A percentile compares a stretch with the other conserved stretches of the same genome.
Evolutionary conservation across 1,140 invertebrate genomes (phyloP).

Genomic region (Catajapyx aquilonaris): DNA sequence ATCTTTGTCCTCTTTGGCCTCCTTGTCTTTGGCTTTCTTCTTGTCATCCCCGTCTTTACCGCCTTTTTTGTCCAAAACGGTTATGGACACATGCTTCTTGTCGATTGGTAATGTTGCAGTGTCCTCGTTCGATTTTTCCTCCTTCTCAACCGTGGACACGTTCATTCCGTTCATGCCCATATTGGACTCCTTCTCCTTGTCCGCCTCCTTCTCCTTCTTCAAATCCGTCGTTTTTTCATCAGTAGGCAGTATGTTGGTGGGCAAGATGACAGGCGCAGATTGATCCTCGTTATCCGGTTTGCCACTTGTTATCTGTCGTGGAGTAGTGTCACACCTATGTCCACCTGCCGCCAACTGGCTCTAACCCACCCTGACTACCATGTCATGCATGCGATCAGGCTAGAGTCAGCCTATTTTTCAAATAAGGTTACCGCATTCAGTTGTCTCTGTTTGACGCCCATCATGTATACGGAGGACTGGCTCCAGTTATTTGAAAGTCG

Average conservation of each 20-base stretch:
- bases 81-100: constrained; percentile 13
- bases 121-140: constrained; percentile 11
- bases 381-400: too few relatives aligned
- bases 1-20: constrained; percentile 2
- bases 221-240: constrained; percentile 11
- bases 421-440: too few relatives aligned
- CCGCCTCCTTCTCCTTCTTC: constrained; percentile 10
- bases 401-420: too few relatives aligned
- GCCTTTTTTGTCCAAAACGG: constrained; percentile 4
- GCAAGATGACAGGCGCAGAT: constrained; percentile 12
- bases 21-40: constrained; percentile 1
- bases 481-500: too few relatives aligned
- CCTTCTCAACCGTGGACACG: constrained; percentile 2
- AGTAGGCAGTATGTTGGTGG: constrained; percentile 12
- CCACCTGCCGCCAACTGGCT: too few relatives aligned
- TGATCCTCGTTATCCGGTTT: constrained; percentile 37
- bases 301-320: constrained; percentile 61
- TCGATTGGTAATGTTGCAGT: constrained; percentile 12
- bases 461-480: too few relatives aligned
- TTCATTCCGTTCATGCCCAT: constrained; percentile 13
- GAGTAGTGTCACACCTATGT: too few relatives aligned
- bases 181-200: constrained; percentile 9
- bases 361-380: too few relatives aligned
- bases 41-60: constrained; percentile 10
- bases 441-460: too few relatives aligned